Percentiles rank a stretch among this genome's conserved stretches.
Evolutionary conservation across 2,113 vertebrate genomes (phyloP).

Genomic region (Morone saxatilis): DNA sequence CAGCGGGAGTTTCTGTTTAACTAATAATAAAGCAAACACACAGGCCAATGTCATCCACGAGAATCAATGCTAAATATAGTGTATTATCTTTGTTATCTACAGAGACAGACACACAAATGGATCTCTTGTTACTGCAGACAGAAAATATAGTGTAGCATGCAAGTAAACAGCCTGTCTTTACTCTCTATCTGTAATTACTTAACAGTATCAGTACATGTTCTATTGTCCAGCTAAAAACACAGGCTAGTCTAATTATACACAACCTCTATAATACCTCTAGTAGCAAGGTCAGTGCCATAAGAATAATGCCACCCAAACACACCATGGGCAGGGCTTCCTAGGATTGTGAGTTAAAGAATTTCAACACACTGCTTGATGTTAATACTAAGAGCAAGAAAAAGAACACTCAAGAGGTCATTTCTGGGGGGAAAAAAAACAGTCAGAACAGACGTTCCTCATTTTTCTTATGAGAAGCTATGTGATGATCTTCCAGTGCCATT

Average conservation of each 20-base stretch:
- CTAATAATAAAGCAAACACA: conserved; percentile 11
- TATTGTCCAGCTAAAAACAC: conserved; percentile 50
- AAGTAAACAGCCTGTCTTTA: background rate
- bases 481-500: background rate
- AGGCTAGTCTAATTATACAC: conserved; percentile 37
- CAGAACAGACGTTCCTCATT: background rate
- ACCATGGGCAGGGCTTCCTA: conserved; percentile 76
- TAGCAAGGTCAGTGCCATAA: conserved; percentile 16
- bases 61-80: conserved; percentile 6
- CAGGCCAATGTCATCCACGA: background rate
- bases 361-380: conserved; percentile 1
- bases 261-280: background rate
- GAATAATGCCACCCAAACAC: conserved; percentile 60
- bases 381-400: conserved; percentile 28
- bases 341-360: conserved; percentile 68
- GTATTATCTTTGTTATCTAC: background rate
- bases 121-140: background rate
- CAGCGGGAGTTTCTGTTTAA: background rate
- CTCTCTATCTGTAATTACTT: conserved; percentile 39
- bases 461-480: background rate
- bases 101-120: background rate
- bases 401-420: conserved; percentile 36
- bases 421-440: background rate
- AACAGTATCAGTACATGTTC: conserved; percentile 9
- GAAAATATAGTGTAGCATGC: conserved; percentile 5